Percentiles rank a stretch among this genome's conserved stretches.
phyloP scores from a whole-genome alignment of 1,140 invertebrate species.

The Tetragonula clypearis region DNA sequence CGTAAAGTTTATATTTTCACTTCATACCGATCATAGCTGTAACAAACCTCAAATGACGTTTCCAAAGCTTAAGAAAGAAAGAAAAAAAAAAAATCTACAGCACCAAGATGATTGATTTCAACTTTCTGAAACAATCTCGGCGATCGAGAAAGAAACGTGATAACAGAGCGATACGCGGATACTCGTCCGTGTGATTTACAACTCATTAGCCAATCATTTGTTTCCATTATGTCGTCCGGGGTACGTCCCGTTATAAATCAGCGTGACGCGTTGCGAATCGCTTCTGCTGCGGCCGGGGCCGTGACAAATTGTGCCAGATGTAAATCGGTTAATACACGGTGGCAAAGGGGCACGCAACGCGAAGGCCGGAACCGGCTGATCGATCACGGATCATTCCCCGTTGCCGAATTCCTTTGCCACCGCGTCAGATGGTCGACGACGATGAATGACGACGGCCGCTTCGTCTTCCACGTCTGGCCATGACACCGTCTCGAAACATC shows the following conservation, averaged over 20 bases:
- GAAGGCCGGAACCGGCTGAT: conserved; percentile 29
- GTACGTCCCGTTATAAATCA: conserved; percentile 41
- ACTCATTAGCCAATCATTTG: conserved; percentile 36
- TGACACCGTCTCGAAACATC: conserved; percentile 50
- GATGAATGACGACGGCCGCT: conserved; percentile 53
- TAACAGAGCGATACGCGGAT: neutral
- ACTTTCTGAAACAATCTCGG: neutral
- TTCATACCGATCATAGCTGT: too few species aligned
- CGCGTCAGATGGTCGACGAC: conserved; percentile 30
- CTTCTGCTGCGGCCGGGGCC: neutral
- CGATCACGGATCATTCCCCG: conserved; percentile 34
- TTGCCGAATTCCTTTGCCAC: conserved; percentile 53
- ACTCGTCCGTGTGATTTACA: conserved; percentile 6
- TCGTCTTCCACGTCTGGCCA: conserved; percentile 38
- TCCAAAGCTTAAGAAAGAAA: too few species aligned
- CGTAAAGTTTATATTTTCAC: too few species aligned
- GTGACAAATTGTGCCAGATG: conserved; percentile 59
- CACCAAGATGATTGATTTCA: neutral
- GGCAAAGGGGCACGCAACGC: neutral
- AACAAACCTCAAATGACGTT: too few species aligned
- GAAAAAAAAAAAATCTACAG: too few species aligned
- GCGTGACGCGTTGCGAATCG: conserved; percentile 32
- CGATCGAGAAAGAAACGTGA: too few species aligned
- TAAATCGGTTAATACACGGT: conserved; percentile 33
- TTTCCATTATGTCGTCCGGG: conserved; percentile 49